Base-by-base conservation (phyloP, 1,140 invertebrate species). In the Rhagoletis pomonella region DNA sequence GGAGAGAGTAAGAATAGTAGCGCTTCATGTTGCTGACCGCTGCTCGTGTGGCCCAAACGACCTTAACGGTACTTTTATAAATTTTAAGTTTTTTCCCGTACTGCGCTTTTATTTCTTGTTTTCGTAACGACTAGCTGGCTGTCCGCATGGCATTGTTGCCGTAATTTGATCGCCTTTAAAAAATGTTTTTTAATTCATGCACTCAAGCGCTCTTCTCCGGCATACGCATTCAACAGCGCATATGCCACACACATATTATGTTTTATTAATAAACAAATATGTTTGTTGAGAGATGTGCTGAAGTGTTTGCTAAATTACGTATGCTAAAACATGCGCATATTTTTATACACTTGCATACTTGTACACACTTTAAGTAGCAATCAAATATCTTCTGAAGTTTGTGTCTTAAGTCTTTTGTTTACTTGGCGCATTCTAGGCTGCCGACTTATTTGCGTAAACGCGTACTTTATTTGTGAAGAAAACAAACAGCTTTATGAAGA, bases 21-120 rank as follows among this genome's bases (percentile, higher is more conserved):
- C n/a, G 47, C 47, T 14, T 62, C 12, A 29, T 29, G 29, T 14
- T 62, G 60, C 60, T 55, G 50, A 44, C 55, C 6, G 10, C n/a
- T 47, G 73, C 1, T 81, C 73, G 73, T 58, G 73, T 81, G 73
- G 73, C 73, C 73, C 73, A 55, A 81, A 81, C 73, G 73, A 81
- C 73, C 73, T 81, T 81, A 81, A 81, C 73, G 73, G 73, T 81
- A 81, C n/a, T 81, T 81, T 17, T 9, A 81, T 50, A 50, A 81
- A 19, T 81, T 81, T 81, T 81, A 14, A 47, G 4, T 81, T 73
- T 73, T 14, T 6, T 4, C 5, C 39, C 6, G n/a, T 1, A 62
- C 60, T 29, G 29, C 29, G 29, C 29, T 29, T 29, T 29, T 55
- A 0, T 55, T 55, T 55, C 2, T 55, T 55, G 50, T 55, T 17